Conservation (phyloP, 2,113 vertebrate genomes). For the Plotosus lineatus region DNA sequence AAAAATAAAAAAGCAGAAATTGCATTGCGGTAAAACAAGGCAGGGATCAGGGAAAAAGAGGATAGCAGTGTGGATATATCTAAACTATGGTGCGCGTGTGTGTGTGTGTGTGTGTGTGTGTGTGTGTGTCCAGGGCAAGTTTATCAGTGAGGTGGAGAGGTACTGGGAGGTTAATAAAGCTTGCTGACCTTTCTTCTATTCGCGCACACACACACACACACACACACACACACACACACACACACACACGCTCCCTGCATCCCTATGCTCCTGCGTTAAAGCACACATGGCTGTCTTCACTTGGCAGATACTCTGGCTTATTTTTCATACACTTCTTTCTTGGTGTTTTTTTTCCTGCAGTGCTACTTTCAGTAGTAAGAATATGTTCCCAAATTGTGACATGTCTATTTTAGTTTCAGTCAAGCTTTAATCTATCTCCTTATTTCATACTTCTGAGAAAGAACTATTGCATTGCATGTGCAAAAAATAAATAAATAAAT, state of each 20-base stretch:
- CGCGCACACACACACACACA: conserved; percentile 50
- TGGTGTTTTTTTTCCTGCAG: neutral
- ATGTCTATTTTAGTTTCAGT: neutral
- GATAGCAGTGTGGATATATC: neutral
- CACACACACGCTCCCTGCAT: too few species aligned
- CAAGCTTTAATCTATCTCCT: neutral
- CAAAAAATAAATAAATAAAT: too few species aligned
- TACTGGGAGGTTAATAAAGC: conserved; percentile 77
- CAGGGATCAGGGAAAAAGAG: neutral
- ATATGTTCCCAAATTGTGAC: neutral
- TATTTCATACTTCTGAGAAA: neutral
- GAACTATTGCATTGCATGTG: too few species aligned
- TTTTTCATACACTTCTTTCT: neutral
- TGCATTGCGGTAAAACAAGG: neutral
- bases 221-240: conserved; percentile 5
- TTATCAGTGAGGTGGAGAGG: conserved; percentile 67
- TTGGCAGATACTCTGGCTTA: conserved; percentile 70
- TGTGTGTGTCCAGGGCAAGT: conserved; percentile 70
- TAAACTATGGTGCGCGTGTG: neutral
- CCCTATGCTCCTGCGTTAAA: neutral
- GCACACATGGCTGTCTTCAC: conserved; percentile 58
- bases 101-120: conserved; percentile 1
- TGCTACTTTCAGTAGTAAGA: neutral
- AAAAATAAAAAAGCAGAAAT: neutral
- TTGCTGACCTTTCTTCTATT: conserved; percentile 74